Percentiles rank a stretch among this genome's conserved stretches.
Conservation (phyloP, 2,797 vertebrate genomes). For the Xenopus petersii region DNA sequence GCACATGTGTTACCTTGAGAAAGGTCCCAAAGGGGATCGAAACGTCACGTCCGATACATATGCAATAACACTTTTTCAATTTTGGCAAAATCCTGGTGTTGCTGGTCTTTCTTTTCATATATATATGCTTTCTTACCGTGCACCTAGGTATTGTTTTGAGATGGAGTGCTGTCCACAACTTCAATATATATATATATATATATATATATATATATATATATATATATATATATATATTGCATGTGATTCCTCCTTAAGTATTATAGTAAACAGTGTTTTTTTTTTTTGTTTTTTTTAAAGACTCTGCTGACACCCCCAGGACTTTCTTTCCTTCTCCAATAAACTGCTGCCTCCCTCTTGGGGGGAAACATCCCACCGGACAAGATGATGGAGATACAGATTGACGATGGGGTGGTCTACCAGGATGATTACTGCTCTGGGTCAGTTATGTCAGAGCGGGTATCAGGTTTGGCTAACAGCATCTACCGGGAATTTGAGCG, state of each 20-base stretch:
- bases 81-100: too few species aligned
- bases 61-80: too few species aligned
- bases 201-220: too few species aligned
- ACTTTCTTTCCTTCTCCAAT: neutral
- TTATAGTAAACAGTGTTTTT: neutral
- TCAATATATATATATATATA: too few species aligned
- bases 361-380: constrained; percentile 45
- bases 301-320: neutral
- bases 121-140: too few species aligned
- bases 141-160: too few species aligned
- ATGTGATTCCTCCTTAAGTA: constrained; percentile 5
- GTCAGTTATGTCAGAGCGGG: constrained; percentile 88
- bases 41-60: too few species aligned
- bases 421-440: constrained; percentile 95
- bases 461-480: constrained; percentile 83
- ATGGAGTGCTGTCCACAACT: too few species aligned
- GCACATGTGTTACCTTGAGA: too few species aligned
- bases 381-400: constrained; percentile 89
- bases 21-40: too few species aligned
- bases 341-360: neutral
- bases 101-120: too few species aligned
- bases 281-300: neutral
- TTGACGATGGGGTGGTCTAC: constrained; percentile 91
- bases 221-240: neutral
- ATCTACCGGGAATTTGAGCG: constrained; percentile 89